Conservation (phyloP, 2,113 vertebrate genomes). For the Dicerorhinus sumatrensis region DNA sequence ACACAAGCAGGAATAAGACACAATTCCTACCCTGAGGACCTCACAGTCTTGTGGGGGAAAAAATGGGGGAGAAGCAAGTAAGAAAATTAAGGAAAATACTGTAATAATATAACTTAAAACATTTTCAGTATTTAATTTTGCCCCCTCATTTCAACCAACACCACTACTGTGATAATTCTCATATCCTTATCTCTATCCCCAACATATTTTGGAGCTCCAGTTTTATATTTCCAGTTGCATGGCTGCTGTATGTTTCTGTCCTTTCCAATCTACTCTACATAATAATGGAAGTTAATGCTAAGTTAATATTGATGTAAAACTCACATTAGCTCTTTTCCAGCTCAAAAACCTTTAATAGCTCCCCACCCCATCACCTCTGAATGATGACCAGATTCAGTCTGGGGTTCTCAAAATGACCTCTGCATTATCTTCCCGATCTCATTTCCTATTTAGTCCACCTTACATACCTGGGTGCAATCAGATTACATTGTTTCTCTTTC, state of each 20-base stretch:
- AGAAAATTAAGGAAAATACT: not conserved
- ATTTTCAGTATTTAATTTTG: not conserved
- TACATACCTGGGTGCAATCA: not conserved
- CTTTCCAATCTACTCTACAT: not conserved
- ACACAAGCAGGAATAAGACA: not conserved
- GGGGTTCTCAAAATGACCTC: not conserved
- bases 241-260: not conserved
- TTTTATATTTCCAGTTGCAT: not conserved
- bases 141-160: not conserved
- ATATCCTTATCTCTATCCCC: not conserved
- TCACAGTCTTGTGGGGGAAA: not conserved
- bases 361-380: not conserved
- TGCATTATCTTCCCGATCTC: not conserved
- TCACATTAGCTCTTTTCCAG: not conserved
- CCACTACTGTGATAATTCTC: not conserved
- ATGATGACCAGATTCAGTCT: not conserved
- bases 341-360: not conserved
- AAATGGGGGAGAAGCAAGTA: not conserved
- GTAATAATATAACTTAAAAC: not conserved
- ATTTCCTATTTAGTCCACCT: not conserved
- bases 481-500: not conserved
- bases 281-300: not conserved
- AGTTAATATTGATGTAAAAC: not conserved
- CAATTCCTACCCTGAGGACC: not conserved
- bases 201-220: not conserved